These are phyloP conservation scores for Vireo altiloquus DNA, from an alignment of 2,113 vertebrate species.

Conservation along the genomic window DNA sequence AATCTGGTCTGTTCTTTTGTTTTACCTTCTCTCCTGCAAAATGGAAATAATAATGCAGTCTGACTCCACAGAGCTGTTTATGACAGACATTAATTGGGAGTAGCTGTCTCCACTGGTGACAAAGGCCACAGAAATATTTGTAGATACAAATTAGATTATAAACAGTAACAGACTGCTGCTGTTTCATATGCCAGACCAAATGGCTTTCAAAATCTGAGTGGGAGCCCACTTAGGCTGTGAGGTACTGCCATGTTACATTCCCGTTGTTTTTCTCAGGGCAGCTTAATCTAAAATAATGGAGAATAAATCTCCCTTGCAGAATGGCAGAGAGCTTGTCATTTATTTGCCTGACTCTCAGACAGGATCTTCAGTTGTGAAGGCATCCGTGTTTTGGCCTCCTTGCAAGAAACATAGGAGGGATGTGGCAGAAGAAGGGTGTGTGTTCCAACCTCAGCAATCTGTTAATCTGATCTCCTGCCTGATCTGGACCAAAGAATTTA, in stretches of 20 bases:
- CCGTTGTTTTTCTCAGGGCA: neutral
- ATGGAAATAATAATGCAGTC: neutral
- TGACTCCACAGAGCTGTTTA: neutral
- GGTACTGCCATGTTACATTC: neutral
- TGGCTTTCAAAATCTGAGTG: neutral
- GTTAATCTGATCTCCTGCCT: neutral
- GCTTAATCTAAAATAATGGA: neutral
- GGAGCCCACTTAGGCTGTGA: neutral
- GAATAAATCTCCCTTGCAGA: neutral
- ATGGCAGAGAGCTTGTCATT: neutral
- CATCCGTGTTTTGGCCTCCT: neutral
- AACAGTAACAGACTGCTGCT: neutral
- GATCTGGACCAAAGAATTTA: neutral
- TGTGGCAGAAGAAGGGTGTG: neutral
- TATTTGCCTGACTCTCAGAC: neutral
- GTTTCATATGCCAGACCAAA: neutral
- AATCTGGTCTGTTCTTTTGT: neutral
- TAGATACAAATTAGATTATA: neutral
- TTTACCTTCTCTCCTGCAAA: neutral
- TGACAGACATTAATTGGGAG: neutral
- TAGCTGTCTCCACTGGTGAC: neutral
- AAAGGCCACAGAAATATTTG: neutral
- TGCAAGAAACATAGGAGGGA: neutral
- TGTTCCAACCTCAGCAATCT: neutral
- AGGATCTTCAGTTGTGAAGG: neutral